A percentile compares a stretch with the other conserved stretches of the same genome.
Evolutionary conservation across 2,888 invertebrate genomes (phyloP).

Genomic region (Dusona sp.): DNA sequence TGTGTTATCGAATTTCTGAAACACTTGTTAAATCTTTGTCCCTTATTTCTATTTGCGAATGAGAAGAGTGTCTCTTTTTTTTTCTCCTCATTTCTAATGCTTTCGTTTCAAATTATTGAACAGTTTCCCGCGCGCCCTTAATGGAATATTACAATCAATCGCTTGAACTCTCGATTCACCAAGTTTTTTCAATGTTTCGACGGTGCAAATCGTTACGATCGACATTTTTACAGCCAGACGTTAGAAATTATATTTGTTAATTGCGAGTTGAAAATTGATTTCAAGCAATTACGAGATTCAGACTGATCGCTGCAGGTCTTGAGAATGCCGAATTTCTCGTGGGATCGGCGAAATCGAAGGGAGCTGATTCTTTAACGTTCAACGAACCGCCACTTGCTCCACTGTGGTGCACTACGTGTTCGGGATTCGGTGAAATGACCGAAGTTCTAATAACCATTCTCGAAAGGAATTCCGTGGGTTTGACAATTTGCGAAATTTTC

Average conservation of each 20-base stretch:
- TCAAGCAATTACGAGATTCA: slow-evolving; percentile 80
- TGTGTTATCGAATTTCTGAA: neutral
- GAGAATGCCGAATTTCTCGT: slow-evolving; percentile 79
- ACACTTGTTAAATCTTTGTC: neutral
- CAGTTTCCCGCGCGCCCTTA: slow-evolving; percentile 32
- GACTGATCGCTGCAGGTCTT: slow-evolving; percentile 77
- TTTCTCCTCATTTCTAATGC: slow-evolving; percentile 24
- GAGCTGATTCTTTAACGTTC: slow-evolving; percentile 70
- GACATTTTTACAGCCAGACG: no score
- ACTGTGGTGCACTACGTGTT: slow-evolving; percentile 77
- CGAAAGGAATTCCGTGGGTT: slow-evolving; percentile 76
- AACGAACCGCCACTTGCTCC: slow-evolving; percentile 14
- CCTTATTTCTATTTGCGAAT: neutral
- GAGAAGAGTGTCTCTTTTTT: neutral
- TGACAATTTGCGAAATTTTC: neutral
- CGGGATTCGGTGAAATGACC: slow-evolving; percentile 87
- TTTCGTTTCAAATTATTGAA: neutral
- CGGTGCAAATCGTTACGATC: no score
- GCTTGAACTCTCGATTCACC: neutral
- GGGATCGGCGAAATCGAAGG: slow-evolving; percentile 71
- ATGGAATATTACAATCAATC: slow-evolving; percentile 48
- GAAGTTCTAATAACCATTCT: slow-evolving; percentile 85
- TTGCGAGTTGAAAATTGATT: neutral
- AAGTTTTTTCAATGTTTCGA: no score
- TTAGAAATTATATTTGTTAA: no score